Base-by-base conservation (phyloP, 2,113 vertebrate species). In the Nothoprocta pentlandii region DNA sequence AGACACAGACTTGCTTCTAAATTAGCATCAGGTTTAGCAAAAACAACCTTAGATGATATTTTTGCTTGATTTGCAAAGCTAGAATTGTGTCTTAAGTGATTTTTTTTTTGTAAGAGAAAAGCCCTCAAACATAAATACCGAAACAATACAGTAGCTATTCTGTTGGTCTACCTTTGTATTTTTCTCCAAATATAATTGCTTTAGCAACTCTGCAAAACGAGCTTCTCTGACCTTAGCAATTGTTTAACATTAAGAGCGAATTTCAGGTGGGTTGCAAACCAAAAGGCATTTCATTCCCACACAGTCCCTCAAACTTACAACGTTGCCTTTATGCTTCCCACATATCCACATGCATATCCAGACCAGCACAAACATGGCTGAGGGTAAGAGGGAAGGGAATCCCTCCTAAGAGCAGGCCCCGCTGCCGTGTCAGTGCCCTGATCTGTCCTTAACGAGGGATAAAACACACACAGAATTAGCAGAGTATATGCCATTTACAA, bases 401-500 rank as follows among this genome's bases (percentile, higher is more conserved):
- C 32, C 8, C 68, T 44, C 47, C 36, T 51, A 58, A 56, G 54
- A 46, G 19, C 23, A 91, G 19, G 32, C 22, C 71, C 68, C 7
- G 3, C 4, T 82, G 34, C 81, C 26, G 2, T 53, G n/a, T 59
- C 71, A 77, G 63, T 66, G 41, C 6, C 59, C 36, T 16, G 16
- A 80, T 32, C 36, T 87, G 79, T n/a, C 74, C 59, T 30, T 28
- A 79, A 21, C 66, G 44, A 46, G 7, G 7, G 21, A 82, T 77
- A 80, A 85, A 94, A 82, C 19, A 59, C 54, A 39, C 62, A 91
- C 54, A 92, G 78, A 87, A 91, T 82, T n/a, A 66, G 5, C 22
- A 74, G 14, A 28, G 26, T 2, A 7, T 14, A 25, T 5, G 16
- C 25, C 34, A 49, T 20, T 39, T 71, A 53, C 53, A 53, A 81